A percentile compares a stretch with the other conserved stretches of the same genome.
phyloP scores from a whole-genome alignment of 2,113 vertebrate species.

The Oreotragus oreotragus region DNA sequence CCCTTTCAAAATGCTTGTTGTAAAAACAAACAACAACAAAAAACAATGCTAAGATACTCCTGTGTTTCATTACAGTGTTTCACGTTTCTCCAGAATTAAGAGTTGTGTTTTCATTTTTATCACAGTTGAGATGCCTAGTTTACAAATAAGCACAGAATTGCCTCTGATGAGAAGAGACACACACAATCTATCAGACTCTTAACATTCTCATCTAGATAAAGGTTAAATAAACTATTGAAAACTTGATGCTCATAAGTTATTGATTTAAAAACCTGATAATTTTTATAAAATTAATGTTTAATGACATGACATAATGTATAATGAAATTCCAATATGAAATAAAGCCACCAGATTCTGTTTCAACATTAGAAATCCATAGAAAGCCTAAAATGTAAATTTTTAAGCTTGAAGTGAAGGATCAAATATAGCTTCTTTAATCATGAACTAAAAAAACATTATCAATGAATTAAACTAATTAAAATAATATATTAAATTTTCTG shows the following conservation, averaged over 20 bases:
- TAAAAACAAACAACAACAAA: not conserved
- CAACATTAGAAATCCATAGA: not conserved
- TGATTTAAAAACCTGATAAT: not conserved
- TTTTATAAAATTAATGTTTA: not conserved
- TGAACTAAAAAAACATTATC: not conserved
- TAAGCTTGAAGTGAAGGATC: not conserved
- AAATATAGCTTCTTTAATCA: constrained; percentile 30
- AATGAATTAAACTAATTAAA: constrained; percentile 60
- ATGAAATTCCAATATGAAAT: constrained; percentile 10
- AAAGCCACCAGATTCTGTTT: not conserved
- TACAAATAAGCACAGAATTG: constrained; percentile 8
- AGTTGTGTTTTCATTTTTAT: not conserved
- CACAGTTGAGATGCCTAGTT: not conserved
- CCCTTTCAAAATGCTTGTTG: constrained; percentile 15
- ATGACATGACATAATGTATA: not conserved
- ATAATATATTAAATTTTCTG: constrained; percentile 33
- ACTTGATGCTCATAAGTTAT: not conserved
- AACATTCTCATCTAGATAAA: constrained; percentile 18
- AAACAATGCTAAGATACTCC: not conserved
- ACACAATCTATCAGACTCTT: not conserved
- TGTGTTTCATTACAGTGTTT: not conserved
- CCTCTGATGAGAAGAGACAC: not conserved
- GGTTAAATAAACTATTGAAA: constrained; percentile 24
- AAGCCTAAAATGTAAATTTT: not conserved
- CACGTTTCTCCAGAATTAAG: not conserved